phyloP scores from a whole-genome alignment of 2,113 vertebrate genomes.

The Misgurnus anguillicaudatus region DNA sequence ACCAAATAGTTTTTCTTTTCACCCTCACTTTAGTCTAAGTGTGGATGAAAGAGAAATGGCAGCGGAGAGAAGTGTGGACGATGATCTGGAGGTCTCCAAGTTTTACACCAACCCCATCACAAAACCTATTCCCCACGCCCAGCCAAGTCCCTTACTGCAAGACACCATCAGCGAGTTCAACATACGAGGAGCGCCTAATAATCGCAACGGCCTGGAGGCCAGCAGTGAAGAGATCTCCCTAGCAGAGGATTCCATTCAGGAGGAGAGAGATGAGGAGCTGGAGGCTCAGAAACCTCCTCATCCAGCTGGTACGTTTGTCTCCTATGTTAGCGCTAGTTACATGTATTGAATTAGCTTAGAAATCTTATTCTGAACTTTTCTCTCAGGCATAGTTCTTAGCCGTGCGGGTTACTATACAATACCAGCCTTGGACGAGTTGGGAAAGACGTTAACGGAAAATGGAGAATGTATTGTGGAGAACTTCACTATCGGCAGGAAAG shows the following conservation, averaged over 20 bases:
- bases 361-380: not conserved
- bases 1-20: too few relatives aligned
- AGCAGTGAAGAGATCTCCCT: constrained; percentile 88
- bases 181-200: constrained; percentile 67
- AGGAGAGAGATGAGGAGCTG: constrained; percentile 80
- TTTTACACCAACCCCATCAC: constrained; percentile 89
- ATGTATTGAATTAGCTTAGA: too few relatives aligned
- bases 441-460: constrained; percentile 78
- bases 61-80: constrained; percentile 67
- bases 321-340: too few relatives aligned
- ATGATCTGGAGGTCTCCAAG: constrained; percentile 80
- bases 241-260: constrained; percentile 88
- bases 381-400: constrained; percentile 83
- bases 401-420: constrained; percentile 93
- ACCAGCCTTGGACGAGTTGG: constrained; percentile 90
- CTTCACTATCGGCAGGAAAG: constrained; percentile 92
- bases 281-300: constrained; percentile 72
- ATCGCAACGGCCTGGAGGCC: constrained; percentile 82
- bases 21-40: constrained; percentile 58
- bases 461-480: constrained; percentile 87
- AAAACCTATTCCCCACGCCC: constrained; percentile 84
- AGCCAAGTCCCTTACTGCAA: constrained; percentile 73
- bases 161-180: constrained; percentile 90
- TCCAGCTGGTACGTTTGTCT: constrained; percentile 80
- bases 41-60: constrained; percentile 76